Evolutionary conservation across 2,888 invertebrate species (phyloP), one percentile per base, ranked within the genome.

Genomic region (Lepidocyrtoides sp.): DNA sequence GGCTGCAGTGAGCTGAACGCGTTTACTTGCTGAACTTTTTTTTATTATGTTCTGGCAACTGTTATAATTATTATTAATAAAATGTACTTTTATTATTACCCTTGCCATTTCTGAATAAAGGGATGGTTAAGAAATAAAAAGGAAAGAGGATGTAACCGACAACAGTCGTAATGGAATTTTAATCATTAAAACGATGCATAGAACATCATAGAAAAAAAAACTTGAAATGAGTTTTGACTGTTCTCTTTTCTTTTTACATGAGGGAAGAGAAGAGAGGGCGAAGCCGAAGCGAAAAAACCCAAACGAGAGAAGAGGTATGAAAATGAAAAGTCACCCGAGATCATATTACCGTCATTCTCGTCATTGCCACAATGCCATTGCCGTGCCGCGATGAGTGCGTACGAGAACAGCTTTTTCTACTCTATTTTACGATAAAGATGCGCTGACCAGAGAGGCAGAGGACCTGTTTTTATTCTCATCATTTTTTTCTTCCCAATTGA

Each of bases 391-490:
- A 1, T 12, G 44, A 44, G 44, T 8, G 44, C 2, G 2, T 44
- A 44, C 4, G 14, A 14, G 44, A 44, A 2, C 44, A 44, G 44
- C 44, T 44, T 1, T 44, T 44, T n/a, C n/a, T n/a, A n/a, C n/a
- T n/a, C n/a, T 44, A 44, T 44, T 44, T 44, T 44, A 44, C 14
- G 36, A 44, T 8, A n/a, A n/a, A n/a, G n/a, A 1, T 44, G 44
- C 44, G 44, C 44, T 17, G 51, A 51, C 51, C 5, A 5, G 2
- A 36, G 51, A 51, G 54, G 54, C 54, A 5, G 12, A 66, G 44
- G 72, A 75, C 72, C 72, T 75, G 72, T 75, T 66, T 66, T 66
- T 32, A 66, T 66, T 66, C 66, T 66, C 66, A 66, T 66, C 3
- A 32, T n/a, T n/a, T 66, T 29, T 41, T 44, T 41, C 72, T 36